A percentile compares a stretch with the other conserved stretches of the same genome.
Evolutionary conservation across 2,113 vertebrate species (phyloP).

Genomic region (Pygoscelis adeliae): DNA sequence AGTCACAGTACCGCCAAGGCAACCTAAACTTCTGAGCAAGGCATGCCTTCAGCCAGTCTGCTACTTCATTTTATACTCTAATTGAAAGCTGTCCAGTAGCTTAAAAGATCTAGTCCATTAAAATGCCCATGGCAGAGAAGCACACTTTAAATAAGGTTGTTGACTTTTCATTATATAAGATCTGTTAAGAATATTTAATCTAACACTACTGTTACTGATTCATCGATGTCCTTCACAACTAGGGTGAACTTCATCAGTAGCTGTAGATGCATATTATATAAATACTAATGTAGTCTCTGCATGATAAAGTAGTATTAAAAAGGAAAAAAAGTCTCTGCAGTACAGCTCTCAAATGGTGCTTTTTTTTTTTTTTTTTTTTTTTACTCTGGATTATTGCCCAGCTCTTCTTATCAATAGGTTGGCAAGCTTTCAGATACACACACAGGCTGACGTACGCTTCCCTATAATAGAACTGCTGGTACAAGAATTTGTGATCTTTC

Average conservation of each 20-base stretch:
- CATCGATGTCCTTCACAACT: neutral
- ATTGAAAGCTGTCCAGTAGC: neutral
- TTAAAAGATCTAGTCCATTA: neutral
- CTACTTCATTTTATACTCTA: neutral
- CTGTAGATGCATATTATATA: neutral
- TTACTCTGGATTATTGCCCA: conserved; percentile 23
- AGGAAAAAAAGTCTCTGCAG: neutral
- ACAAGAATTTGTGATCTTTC: conserved; percentile 68
- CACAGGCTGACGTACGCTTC: neutral
- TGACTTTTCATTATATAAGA: conserved; percentile 18
- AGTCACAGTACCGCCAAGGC: neutral
- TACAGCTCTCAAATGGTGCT: neutral
- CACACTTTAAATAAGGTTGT: neutral
- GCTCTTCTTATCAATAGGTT: conserved; percentile 52
- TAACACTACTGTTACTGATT: neutral
- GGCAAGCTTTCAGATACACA: conserved; percentile 26
- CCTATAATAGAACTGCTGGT: conserved; percentile 50
- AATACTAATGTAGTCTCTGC: neutral
- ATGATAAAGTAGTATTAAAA: neutral
- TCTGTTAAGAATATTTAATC: conserved; percentile 11
- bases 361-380: neutral
- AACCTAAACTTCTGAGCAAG: conserved; percentile 8
- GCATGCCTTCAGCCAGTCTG: neutral
- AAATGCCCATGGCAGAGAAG: neutral
- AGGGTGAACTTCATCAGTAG: neutral